Evolutionary conservation across 2,113 vertebrate genomes (phyloP), one percentile per base, ranked within the genome.

Genomic region (Chaetodon auriga): DNA sequence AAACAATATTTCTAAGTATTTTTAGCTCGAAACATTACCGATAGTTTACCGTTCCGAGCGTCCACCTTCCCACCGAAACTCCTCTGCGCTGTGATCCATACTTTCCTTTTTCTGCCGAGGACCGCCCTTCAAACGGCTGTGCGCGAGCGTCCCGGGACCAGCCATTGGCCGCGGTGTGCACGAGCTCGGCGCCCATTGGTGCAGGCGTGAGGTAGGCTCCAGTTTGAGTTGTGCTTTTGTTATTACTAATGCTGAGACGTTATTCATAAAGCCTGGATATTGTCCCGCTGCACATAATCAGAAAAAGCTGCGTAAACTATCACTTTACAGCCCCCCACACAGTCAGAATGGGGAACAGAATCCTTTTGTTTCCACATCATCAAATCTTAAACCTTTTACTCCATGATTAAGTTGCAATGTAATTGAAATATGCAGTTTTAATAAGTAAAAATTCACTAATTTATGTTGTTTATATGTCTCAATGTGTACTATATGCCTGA

Each of bases 171-270:
- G 83, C 36, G 57, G 54, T 45, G 58, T 2, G 88, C 82, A 66
- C 36, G 64, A 89, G 89, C 92, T 82, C 46, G 3, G 7, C 70
- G 51, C 73, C 86, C 57, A 96, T 96, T 96, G 95, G 95, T 68
- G 21, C 54, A 68, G 53, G 4, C 61, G 53, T 7, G 79, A 85
- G 77, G 66, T 69, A 35, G 81, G 73, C 49, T 88, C 51, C 79
- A 79, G 87, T 96, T 96, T 95, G 93, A 96, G 92, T 95, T 95
- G 91, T 55, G 82, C 85, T 91, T 94, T 93, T 94, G 90, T 94
- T 92, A 92, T 91, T 88, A 86, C 80, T 83, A 35, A 75, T 71
- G 65, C 71, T 6, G 87, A 87, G 91, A 93, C 93, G 91, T 93
- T 93, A 92, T 90, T 91, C 89, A 89, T 92, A 91, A 74, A 87